Base-by-base conservation (phyloP, 1,140 invertebrate genomes). In the Caenorhabditis tropicalis region DNA sequence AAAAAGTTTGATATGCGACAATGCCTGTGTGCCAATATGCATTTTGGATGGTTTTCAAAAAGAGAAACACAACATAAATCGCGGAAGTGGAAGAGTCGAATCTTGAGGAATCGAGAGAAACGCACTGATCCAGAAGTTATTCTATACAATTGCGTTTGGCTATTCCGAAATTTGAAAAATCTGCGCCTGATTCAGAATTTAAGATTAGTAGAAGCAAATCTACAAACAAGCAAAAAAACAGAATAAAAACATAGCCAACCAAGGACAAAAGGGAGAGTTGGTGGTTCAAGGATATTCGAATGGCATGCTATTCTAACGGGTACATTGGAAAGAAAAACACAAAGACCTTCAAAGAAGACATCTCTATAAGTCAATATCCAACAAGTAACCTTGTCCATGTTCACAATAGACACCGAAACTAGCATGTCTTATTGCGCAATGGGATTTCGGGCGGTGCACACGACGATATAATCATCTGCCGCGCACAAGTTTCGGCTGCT, bases 381-480 rank as follows among this genome's bases (percentile, higher is more conserved):
- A 74, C 65, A 74, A 43, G 65, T 74, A 74, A 74, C 65, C 65
- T 74, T 74, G 24, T 65, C 48, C 48, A n/a, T 74, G 21, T 74
- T 74, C 65, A 43, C 65, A 74, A 74, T 74, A 43, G 65, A 16
- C 65, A 65, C 58, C 58, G 36, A 74, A 74, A 74, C 65, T 74
- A 74, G 65, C 65, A 74, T 74, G 65, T 74, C 65, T 33, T 10
- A 74, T 74, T 74, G 65, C 36, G 65, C 65, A 74, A 74, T 74
- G 19, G 65, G 65, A 74, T 74, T 74, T 74, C 36, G 65, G 65
- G 65, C 21, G 33, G 65, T 74, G 65, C 36, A 24, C 65, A 74
- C 65, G 29, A 43, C 65, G 65, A 74, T 74, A 74, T 74, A 74
- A 74, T 74, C 65, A 74, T 74, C 65, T 74, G 65, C 65, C 65